Percentiles rank a stretch among this genome's conserved stretches.
phyloP scores from a whole-genome alignment of 2,888 invertebrate genomes.

The Seladonia tumulorum region DNA sequence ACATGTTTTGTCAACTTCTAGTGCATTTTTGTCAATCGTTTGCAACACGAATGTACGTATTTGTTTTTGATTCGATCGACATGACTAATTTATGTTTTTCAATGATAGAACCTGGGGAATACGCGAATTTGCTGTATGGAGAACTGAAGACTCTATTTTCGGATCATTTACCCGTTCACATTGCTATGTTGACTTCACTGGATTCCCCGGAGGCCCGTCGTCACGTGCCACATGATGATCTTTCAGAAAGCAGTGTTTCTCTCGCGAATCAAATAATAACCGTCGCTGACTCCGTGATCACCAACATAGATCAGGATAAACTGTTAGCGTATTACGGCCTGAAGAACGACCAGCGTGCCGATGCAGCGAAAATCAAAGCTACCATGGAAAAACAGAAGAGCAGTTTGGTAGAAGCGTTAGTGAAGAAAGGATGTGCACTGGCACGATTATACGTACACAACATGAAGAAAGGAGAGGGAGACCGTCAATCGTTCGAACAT shows the following conservation, averaged over 20 bases:
- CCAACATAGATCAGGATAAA: constrained; percentile 90
- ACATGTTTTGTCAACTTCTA: not conserved
- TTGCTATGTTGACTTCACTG: constrained; percentile 91
- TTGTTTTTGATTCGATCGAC: not conserved
- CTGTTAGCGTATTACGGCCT: constrained; percentile 93
- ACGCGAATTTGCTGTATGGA: constrained; percentile 90
- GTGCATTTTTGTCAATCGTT: constrained; percentile 3
- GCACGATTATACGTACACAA: constrained; percentile 86
- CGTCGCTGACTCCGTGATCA: constrained; percentile 88
- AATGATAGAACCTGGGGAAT: constrained; percentile 86
- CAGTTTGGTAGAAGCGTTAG: constrained; percentile 92
- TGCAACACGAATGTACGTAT: not conserved
- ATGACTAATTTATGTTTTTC: constrained; percentile 11
- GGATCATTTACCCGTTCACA: constrained; percentile 91
- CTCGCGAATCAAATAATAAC: constrained; percentile 86
- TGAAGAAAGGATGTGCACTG: constrained; percentile 90
- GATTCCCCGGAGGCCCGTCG: constrained; percentile 87
- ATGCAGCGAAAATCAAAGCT: constrained; percentile 93
- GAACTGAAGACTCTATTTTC: constrained; percentile 90
- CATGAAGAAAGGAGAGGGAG: constrained; percentile 78
- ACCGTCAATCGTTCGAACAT: constrained; percentile 79
- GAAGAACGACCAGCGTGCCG: constrained; percentile 92
- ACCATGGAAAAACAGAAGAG: constrained; percentile 94
- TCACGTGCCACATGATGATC: constrained; percentile 83
- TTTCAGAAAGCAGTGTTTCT: constrained; percentile 79